Evolutionary conservation across 2,888 invertebrate genomes (phyloP).

Genomic region (Pristionchus japonicus): DNA sequence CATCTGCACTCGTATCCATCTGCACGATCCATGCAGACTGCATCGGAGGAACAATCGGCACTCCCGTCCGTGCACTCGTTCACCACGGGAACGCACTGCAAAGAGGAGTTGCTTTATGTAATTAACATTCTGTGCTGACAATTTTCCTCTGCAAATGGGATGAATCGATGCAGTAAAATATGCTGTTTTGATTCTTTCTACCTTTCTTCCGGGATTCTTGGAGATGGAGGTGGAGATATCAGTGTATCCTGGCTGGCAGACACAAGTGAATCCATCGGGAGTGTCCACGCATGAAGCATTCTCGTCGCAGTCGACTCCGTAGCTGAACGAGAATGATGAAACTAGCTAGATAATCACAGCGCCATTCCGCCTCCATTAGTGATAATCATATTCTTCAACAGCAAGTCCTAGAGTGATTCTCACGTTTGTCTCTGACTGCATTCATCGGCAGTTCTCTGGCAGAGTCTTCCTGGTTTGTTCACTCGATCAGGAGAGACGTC

Average conservation of each 20-base stretch:
- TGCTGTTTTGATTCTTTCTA: no score
- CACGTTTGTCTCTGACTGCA: conserved; percentile 61
- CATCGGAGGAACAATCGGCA: conserved; percentile 89
- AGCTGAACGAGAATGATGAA: conserved; percentile 47
- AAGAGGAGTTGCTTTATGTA: no score
- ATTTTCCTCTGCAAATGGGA: no score
- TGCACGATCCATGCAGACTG: conserved; percentile 89
- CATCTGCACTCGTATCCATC: conserved; percentile 94
- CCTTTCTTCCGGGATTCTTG: conserved; percentile 68
- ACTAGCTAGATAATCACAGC: no score
- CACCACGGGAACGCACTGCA: conserved; percentile 62
- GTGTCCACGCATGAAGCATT: conserved; percentile 71
- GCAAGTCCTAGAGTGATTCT: neutral
- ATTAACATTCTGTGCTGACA: no score
- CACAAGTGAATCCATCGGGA: conserved; percentile 68
- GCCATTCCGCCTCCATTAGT: no score
- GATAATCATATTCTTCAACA: no score
- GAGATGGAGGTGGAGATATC: conserved; percentile 66
- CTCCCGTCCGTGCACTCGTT: conserved; percentile 68
- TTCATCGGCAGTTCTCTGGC: conserved; percentile 68
- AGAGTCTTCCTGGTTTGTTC: conserved; percentile 66
- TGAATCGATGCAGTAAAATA: no score
- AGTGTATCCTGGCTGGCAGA: conserved; percentile 68
- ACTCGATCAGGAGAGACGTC: conserved; percentile 67
- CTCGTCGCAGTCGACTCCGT: conserved; percentile 70